Conservation (phyloP, 1,140 invertebrate genomes). For the Hyposmocoma kahamanoa region DNA sequence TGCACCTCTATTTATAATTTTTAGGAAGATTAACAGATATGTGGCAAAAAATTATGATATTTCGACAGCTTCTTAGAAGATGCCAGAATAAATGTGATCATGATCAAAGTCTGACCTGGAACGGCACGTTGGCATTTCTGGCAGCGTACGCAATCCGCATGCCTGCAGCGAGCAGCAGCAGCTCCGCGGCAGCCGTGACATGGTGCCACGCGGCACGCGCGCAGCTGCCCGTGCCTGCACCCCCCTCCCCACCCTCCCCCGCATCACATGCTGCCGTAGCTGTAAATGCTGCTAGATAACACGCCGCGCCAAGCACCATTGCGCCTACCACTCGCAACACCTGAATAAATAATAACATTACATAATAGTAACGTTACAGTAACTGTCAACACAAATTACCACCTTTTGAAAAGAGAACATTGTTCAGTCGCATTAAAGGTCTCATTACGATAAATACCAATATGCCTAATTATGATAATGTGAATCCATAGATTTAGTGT, state of each 20-base stretch:
- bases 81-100: too few relatives aligned
- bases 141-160: conserved; percentile 86
- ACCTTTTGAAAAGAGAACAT: too few relatives aligned
- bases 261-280: conserved; percentile 75
- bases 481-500: too few relatives aligned
- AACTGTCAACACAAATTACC: too few relatives aligned
- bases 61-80: too few relatives aligned
- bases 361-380: too few relatives aligned
- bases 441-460: too few relatives aligned
- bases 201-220: conserved; percentile 92
- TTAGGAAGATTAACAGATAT: too few relatives aligned
- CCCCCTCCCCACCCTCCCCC: conserved; percentile 33
- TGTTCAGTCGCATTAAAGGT: too few relatives aligned
- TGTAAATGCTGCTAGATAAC: conserved; percentile 91
- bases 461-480: too few relatives aligned
- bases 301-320: conserved; percentile 82
- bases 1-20: too few relatives aligned
- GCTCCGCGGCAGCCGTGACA: conserved; percentile 89
- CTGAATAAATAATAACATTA: conserved; percentile 24
- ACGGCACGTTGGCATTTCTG: conserved; percentile 86
- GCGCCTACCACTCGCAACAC: conserved; percentile 55
- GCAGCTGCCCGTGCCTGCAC: conserved; percentile 77
- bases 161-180: conserved; percentile 87
- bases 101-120: conserved; percentile 79
- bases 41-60: too few relatives aligned